Conservation (phyloP, 2,888 invertebrate genomes). For the Blomia tropicalis region DNA sequence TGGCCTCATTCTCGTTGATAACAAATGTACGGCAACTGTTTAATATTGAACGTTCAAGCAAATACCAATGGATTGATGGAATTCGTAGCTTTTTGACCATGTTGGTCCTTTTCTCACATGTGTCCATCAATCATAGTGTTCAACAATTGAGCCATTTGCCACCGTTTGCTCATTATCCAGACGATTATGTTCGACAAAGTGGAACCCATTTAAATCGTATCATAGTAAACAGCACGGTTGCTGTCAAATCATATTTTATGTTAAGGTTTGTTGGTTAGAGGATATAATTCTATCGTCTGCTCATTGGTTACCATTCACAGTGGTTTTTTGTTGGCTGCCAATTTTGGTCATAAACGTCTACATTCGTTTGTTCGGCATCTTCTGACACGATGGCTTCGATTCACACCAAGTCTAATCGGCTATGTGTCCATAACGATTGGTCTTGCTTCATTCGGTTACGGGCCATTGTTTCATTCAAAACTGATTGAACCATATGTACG, state of each 20-base stretch:
- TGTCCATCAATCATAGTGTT: slow-evolving; percentile 9
- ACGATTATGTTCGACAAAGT: slow-evolving; percentile 3
- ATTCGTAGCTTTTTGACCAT: background rate
- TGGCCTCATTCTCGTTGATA: background rate
- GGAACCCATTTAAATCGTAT: background rate
- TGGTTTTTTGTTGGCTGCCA: slow-evolving; percentile 1
- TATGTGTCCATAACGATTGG: background rate
- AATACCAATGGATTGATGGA: slow-evolving; percentile 4
- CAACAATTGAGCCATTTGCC: background rate
- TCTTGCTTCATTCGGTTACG: background rate
- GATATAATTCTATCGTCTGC: background rate
- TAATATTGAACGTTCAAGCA: background rate
- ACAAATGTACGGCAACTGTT: background rate
- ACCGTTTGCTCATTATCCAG: slow-evolving; percentile 10
- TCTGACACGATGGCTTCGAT: background rate
- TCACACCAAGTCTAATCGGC: background rate
- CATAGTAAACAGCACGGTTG: background rate
- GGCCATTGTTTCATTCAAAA: slow-evolving; percentile 1
- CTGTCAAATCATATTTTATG: slow-evolving; percentile 1
- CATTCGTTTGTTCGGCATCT: background rate
- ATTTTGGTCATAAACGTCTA: background rate
- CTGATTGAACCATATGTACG: background rate
- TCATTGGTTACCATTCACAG: background rate
- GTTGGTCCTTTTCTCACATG: background rate
- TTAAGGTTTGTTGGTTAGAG: background rate